A percentile compares a stretch with the other conserved stretches of the same genome.
Evolutionary conservation across 2,113 vertebrate genomes (phyloP).

Genomic region (Vombatus ursinus): DNA sequence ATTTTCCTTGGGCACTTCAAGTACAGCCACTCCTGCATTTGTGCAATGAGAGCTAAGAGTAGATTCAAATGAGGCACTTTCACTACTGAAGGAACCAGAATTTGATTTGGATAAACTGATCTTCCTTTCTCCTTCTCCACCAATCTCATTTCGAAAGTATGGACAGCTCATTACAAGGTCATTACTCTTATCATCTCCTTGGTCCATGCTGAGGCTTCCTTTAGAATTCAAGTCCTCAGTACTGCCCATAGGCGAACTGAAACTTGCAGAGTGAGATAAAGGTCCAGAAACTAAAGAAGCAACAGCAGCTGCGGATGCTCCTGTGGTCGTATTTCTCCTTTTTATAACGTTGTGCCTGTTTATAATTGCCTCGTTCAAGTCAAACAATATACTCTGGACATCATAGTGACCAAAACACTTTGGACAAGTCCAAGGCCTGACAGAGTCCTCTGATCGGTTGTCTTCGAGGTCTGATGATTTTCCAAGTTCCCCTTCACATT

Average conservation of each 20-base stretch:
- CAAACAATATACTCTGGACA: slow-evolving; percentile 95
- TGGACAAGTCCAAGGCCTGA: slow-evolving; percentile 93
- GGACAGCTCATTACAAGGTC: slow-evolving; percentile 95
- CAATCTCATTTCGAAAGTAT: slow-evolving; percentile 97
- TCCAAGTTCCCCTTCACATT: slow-evolving; percentile 90
- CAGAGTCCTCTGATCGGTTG: slow-evolving; percentile 88
- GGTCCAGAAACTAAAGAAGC: slow-evolving; percentile 89
- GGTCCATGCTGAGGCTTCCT: slow-evolving; percentile 91
- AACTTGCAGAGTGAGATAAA: slow-evolving; percentile 92
- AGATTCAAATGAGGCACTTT: slow-evolving; percentile 92
- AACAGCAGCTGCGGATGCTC: slow-evolving; percentile 94
- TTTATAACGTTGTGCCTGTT: slow-evolving; percentile 92
- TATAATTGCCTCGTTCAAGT: slow-evolving; percentile 92
- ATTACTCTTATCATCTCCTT: slow-evolving; percentile 95
- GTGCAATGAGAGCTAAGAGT: slow-evolving; percentile 93
- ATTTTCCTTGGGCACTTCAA: slow-evolving; percentile 94
- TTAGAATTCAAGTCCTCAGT: slow-evolving; percentile 94
- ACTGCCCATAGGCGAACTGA: slow-evolving; percentile 95
- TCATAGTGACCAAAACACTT: slow-evolving; percentile 96
- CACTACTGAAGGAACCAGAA: slow-evolving; percentile 88
- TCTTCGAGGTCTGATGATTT: slow-evolving; percentile 91
- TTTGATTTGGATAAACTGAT: slow-evolving; percentile 93
- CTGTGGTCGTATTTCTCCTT: slow-evolving; percentile 94
- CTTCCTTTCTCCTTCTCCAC: slow-evolving; percentile 91
- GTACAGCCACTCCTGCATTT: slow-evolving; percentile 94